Base-by-base conservation (phyloP, 2,113 vertebrate genomes). In the Prionailurus bengalensis region DNA sequence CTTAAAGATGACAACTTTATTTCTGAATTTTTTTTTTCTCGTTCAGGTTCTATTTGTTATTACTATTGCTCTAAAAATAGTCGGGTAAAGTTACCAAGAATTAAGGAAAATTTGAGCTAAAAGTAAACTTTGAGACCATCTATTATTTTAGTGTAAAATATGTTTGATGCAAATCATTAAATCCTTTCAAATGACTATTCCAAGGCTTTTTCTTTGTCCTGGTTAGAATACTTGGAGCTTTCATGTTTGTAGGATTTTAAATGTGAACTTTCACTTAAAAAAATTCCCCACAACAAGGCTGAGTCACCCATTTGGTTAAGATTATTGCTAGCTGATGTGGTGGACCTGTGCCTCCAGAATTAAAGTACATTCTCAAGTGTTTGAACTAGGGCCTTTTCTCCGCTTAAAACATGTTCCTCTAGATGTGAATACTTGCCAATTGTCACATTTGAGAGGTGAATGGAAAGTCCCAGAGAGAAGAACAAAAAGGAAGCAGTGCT, bases 41-140 rank as follows among this genome's bases (percentile, higher is more conserved):
- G 63, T 89, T 66, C 13, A 89, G n/a, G 33, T 97, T 89, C 42
- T 96, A 11, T 94, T 95, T 96, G 79, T 96, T 87, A 94, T 93
- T 79, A 86, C 33, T 42, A 61, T 95, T 82, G 86, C 63, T 83
- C 68, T 58, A 55, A 91, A 91, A 95, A 90, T 83, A 87, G 48
- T 51, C 31, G 88, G 68, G 33, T 89, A 78, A 88, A 92, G 73
- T 95, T 94, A 70, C 29, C 36, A 48, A 76, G 63, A 93, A 82
- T 91, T 94, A 68, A 94, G 53, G 76, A 94, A 63, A 33, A 87
- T 83, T 86, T 42, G 63, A 65, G 27, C 65, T n/a, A 42, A 95
- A 95, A 39, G n/a, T 17, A 95, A 83, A 15, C 63, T 39, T 65
- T 78, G 42, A 79, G 58, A 86, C 36, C 31, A 12, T 86, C 58